Percentiles rank a stretch among this genome's conserved stretches.
phyloP scores from a whole-genome alignment of 30 jellyfish, hydroid and myxozoan genomes.

The Sanderia malayensis region DNA sequence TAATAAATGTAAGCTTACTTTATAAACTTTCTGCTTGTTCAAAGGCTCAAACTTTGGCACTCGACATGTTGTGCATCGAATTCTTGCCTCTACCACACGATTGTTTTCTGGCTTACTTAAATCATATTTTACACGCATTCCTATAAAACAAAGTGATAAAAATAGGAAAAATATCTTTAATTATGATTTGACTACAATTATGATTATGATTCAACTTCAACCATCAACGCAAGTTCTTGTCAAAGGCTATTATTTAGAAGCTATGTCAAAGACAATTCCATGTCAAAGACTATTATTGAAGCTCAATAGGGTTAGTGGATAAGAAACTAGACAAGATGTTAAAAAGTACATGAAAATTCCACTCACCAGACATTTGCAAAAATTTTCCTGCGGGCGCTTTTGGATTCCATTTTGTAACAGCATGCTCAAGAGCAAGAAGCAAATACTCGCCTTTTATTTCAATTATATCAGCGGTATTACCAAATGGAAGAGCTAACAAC shows the following conservation, averaged over 20 bases:
- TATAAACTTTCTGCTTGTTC: conserved; percentile 34
- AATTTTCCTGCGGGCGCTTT: conserved; percentile 64
- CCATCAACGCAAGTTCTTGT: no score
- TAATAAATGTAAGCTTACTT: conserved; percentile 54
- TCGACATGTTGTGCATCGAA: conserved; percentile 60
- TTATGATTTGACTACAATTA: no score
- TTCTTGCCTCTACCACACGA: conserved; percentile 56
- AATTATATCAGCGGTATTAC: conserved; percentile 87
- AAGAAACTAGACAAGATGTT: no score
- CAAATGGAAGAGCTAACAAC: conserved; percentile 86
- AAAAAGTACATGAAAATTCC: no score
- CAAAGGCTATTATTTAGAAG: no score
- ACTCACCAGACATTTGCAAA: conserved; percentile 85
- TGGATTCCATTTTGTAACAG: conserved; percentile 56
- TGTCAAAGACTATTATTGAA: no score
- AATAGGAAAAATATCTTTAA: no score
- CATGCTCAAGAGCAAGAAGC: conserved; percentile 71
- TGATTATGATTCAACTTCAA: no score
- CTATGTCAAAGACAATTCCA: no score
- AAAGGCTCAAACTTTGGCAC: conserved; percentile 70
- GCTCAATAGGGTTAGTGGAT: no score
- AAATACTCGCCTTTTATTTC: conserved; percentile 75
- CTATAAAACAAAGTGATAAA: no score
- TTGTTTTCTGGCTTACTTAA: conserved; percentile 64
- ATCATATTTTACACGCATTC: conserved; percentile 72